phyloP scores from a whole-genome alignment of 2,797 vertebrate genomes.

The Mormyrus hasselquistii region DNA sequence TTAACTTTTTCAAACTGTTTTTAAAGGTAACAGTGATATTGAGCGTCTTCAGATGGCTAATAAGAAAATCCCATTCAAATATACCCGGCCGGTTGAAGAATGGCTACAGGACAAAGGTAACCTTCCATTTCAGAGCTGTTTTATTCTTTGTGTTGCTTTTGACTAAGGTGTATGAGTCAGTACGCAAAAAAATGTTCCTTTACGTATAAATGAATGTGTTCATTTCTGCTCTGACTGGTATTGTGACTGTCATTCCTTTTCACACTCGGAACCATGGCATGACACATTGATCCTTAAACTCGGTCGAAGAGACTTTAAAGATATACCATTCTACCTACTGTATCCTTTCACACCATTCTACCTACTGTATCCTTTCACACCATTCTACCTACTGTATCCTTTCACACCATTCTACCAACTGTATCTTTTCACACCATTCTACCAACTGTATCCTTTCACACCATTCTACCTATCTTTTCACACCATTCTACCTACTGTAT shows the following conservation, averaged over 20 bases:
- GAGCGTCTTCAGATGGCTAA: conserved; percentile 97
- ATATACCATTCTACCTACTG: not conserved
- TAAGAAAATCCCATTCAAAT: conserved; percentile 99
- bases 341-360: no score
- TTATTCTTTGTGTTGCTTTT: conserved; percentile 60
- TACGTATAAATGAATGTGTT: conserved; percentile 65
- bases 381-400: no score
- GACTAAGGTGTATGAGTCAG: not conserved
- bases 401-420: no score
- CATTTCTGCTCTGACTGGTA: conserved; percentile 73
- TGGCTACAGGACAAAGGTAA: conserved; percentile 99
- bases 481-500: not conserved
- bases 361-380: not conserved
- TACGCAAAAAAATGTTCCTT: conserved; percentile 1
- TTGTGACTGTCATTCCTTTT: conserved; percentile 65
- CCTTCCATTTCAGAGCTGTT: conserved; percentile 44
- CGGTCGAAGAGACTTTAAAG: conserved; percentile 65
- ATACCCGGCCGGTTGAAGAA: conserved; percentile 91
- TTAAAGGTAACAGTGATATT: conserved; percentile 98
- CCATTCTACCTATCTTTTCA: not conserved
- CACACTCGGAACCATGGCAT: conserved; percentile 72
- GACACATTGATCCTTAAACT: conserved; percentile 62
- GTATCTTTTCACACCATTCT: no score
- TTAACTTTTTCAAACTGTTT: conserved; percentile 78
- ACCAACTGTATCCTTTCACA: no score